Conservation (phyloP, 2,888 invertebrate species). For the Chesias legatella region DNA sequence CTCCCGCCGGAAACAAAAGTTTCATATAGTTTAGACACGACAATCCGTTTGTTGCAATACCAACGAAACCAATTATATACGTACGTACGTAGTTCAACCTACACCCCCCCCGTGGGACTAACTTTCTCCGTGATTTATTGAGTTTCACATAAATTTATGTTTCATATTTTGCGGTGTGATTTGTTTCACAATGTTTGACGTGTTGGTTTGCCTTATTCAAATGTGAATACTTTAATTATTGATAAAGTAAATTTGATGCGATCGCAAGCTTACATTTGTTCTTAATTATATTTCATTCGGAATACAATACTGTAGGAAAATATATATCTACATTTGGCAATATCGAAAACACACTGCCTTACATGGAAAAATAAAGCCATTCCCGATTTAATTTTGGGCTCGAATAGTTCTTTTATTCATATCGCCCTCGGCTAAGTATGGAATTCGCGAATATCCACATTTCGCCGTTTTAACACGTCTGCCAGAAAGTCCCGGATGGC, state of each 20-base stretch:
- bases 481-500: slow-evolving; percentile 61
- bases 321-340: neutral
- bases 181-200: slow-evolving; percentile 12
- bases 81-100: slow-evolving; percentile 23
- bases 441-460: slow-evolving; percentile 64
- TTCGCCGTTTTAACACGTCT: slow-evolving; percentile 72
- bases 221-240: too few species aligned
- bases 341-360: slow-evolving; percentile 11
- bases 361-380: slow-evolving; percentile 20
- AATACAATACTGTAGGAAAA: too few species aligned
- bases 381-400: slow-evolving; percentile 27
- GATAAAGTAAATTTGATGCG: too few species aligned
- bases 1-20: slow-evolving; percentile 68
- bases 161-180: slow-evolving; percentile 11
- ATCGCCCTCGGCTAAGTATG: slow-evolving; percentile 58
- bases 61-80: slow-evolving; percentile 60
- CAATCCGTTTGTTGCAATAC: slow-evolving; percentile 61
- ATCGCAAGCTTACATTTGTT: too few species aligned
- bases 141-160: slow-evolving; percentile 23
- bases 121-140: slow-evolving; percentile 35
- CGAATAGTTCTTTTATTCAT: slow-evolving; percentile 45
- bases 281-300: too few species aligned
- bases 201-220: too few species aligned
- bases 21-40: slow-evolving; percentile 73
- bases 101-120: slow-evolving; percentile 25